A percentile compares a stretch with the other conserved stretches of the same genome.
Conservation (phyloP, 2,888 invertebrate genomes). For the Ephialtes manifestator region DNA sequence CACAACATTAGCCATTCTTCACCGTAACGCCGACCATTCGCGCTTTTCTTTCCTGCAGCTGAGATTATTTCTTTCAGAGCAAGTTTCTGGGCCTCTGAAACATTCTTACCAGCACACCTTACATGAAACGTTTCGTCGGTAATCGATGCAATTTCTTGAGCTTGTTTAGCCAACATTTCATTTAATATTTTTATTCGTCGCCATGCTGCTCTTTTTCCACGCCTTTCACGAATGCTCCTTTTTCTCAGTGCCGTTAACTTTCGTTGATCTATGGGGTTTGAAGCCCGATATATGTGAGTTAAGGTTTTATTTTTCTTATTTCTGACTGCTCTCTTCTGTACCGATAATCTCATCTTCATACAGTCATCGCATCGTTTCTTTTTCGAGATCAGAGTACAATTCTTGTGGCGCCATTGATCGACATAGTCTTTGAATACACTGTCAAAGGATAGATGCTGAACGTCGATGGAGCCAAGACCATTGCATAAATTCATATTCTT, state of each 20-base stretch:
- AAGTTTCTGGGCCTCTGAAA: background rate
- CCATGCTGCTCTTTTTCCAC: background rate
- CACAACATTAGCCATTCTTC: conserved; percentile 33
- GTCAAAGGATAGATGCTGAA: no score
- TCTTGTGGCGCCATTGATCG: conserved; percentile 10
- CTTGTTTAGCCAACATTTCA: background rate
- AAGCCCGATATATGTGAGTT: conserved; percentile 43
- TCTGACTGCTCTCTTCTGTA: no score
- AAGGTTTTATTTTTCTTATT: background rate
- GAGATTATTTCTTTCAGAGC: conserved; percentile 43
- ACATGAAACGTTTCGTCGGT: background rate
- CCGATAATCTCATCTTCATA: no score
- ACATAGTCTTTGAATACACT: background rate
- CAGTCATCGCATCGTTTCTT: background rate
- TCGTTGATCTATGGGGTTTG: conserved; percentile 8
- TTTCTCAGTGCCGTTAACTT: no score
- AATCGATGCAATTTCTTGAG: background rate
- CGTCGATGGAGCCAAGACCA: no score
- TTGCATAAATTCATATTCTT: no score
- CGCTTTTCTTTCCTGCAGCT: conserved; percentile 49
- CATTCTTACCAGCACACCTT: background rate
- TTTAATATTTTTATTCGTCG: background rate
- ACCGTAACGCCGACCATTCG: conserved; percentile 9
- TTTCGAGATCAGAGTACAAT: conserved; percentile 10
- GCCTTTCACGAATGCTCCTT: no score